phyloP scores from a whole-genome alignment of 1,140 invertebrate genomes.

The Hesperophylax magnus region DNA sequence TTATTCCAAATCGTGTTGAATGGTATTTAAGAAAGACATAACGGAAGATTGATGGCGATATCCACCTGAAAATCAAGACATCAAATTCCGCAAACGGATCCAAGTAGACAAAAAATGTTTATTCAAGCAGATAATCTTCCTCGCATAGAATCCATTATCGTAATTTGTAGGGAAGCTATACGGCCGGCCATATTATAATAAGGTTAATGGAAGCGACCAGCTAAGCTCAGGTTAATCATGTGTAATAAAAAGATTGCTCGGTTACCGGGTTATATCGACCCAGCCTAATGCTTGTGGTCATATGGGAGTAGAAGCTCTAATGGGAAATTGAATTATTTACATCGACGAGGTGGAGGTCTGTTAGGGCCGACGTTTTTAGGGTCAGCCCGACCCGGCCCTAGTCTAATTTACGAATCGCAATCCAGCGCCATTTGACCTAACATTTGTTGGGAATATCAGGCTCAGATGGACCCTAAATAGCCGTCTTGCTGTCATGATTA shows the following conservation, averaged over 20 bases:
- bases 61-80: too few species aligned
- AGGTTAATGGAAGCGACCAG: conserved; percentile 34
- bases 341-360: background rate
- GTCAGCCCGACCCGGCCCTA: background rate
- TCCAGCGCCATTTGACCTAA: background rate
- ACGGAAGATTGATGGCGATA: too few species aligned
- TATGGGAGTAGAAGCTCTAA: conserved; percentile 7
- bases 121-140: conserved; percentile 25
- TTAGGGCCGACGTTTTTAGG: background rate
- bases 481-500: too few species aligned
- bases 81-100: background rate
- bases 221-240: conserved; percentile 49
- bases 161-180: conserved; percentile 20
- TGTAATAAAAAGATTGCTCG: conserved; percentile 51
- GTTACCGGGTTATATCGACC: conserved; percentile 43
- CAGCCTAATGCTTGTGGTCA: conserved; percentile 5
- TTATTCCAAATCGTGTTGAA: too few species aligned
- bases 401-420: background rate
- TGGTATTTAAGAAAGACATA: too few species aligned
- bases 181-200: conserved; percentile 20
- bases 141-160: conserved; percentile 33
- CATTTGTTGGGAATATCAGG: too few species aligned
- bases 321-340: conserved; percentile 35
- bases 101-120: conserved; percentile 14
- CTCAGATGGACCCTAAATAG: too few species aligned